Conservation (phyloP, 2,888 invertebrate species). For the Podabrus alpinus region DNA sequence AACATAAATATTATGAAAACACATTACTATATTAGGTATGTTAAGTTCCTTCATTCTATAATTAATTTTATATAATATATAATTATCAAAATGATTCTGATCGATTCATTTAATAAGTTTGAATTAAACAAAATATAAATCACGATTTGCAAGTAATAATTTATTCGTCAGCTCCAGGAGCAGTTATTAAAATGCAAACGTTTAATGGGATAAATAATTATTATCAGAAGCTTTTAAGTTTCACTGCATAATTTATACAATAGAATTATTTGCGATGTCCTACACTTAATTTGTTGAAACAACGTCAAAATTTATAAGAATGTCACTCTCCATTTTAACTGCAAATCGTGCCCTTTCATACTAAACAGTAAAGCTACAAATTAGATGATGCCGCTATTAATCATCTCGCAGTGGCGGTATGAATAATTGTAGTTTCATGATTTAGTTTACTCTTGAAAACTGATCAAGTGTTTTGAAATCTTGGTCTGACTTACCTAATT, state of each 20-base stretch:
- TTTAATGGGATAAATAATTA: neutral
- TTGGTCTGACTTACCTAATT: neutral
- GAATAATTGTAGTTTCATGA: conserved; percentile 15
- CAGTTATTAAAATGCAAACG: neutral
- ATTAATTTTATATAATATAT: neutral
- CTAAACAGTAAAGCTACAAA: conserved; percentile 30
- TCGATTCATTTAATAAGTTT: neutral
- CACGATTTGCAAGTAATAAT: neutral
- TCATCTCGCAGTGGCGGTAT: conserved; percentile 21
- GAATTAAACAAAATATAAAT: neutral
- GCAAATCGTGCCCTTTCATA: conserved; percentile 10
- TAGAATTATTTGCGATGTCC: neutral
- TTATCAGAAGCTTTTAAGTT: neutral
- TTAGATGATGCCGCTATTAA: conserved; percentile 34
- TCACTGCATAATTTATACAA: neutral
- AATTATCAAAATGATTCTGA: neutral
- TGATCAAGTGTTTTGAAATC: neutral
- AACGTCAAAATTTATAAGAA: neutral
- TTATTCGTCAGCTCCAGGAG: neutral
- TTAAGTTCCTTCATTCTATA: neutral
- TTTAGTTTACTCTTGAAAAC: conserved; percentile 4
- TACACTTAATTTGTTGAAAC: neutral
- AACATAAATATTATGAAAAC: no score
- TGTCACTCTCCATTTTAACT: neutral
- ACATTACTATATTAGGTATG: no score